Evolutionary conservation across 1,140 invertebrate genomes (phyloP), one percentile per base, ranked within the genome.

Genomic region (Portunus trituberculatus): DNA sequence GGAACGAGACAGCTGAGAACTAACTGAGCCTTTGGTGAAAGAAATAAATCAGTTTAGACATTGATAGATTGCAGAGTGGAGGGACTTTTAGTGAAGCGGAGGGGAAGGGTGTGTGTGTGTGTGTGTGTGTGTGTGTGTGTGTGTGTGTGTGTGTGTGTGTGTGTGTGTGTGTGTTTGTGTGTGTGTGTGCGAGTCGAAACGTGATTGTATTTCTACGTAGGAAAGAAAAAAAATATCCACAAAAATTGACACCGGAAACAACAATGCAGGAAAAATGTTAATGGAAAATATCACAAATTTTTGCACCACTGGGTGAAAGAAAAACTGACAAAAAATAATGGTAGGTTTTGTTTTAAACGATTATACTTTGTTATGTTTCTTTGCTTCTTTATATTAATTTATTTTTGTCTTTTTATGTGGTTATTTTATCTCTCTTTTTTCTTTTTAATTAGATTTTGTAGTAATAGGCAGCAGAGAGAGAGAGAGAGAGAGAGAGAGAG

Each of bases 401-500:
- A 39, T 89, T n/a, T 89, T 8, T 89, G 29, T 89, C 8, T 89
- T n/a, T 89, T n/a, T 89, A 39, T 89, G 32, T 32, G 25, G 0
- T n/a, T 83, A 7, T 83, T 25, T 83, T 4, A 83, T 83, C 2
- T 83, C 7, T n/a, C 7, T 83, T 39, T 39, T 6, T 39, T 39
- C 6, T 39, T 39, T 39, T 39, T 39, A 39, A 39, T 39, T 39
- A 39, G 39, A 39, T 39, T 39, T 39, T 39, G 39, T 39, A 39
- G 1, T 39, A 1, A 39, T 39, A 39, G 6, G 39, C 1, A 6
- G 39, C 39, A 88, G 45, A 88, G 45, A 88, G 86, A 46, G 45
- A 45, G 86, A 88, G 86, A 45, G 31, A 88, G 31, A 46, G 86
- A 88, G 45, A 88, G 86, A 45, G 45, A 88, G 86, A 32, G 86